phyloP scores from a whole-genome alignment of 2,113 vertebrate species.

The Oryzias curvinotus region DNA sequence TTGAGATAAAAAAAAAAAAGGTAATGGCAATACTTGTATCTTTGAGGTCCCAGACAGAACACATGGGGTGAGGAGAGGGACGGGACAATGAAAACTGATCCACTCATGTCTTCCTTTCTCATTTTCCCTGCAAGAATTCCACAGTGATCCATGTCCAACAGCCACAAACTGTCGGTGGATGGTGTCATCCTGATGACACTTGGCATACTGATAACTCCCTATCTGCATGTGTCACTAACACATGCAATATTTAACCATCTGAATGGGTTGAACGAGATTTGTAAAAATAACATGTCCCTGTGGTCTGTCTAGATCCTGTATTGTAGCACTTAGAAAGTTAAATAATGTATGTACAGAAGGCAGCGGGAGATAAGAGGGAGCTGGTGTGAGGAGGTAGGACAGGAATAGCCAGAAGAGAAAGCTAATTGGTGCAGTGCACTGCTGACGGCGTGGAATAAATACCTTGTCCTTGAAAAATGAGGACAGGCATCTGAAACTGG shows the following conservation, averaged over 20 bases:
- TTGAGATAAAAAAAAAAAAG: not conserved
- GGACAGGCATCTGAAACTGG: constrained; percentile 47
- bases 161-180: constrained; percentile 47
- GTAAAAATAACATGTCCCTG: constrained; percentile 66
- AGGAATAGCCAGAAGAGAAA: constrained; percentile 29
- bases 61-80: constrained; percentile 4
- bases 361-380: constrained; percentile 30
- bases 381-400: constrained; percentile 16
- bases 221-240: constrained; percentile 44
- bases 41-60: constrained; percentile 25
- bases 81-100: constrained; percentile 43
- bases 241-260: constrained; percentile 65
- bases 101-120: constrained; percentile 14
- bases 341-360: constrained; percentile 65
- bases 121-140: constrained; percentile 33
- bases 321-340: constrained; percentile 57
- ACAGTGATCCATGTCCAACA: constrained; percentile 41
- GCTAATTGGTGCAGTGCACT: constrained; percentile 27
- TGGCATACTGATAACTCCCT: constrained; percentile 65
- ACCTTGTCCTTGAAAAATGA: constrained; percentile 61
- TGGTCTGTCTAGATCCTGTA: constrained; percentile 55
- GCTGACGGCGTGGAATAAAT: constrained; percentile 16
- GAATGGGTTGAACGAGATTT: constrained; percentile 29
- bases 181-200: constrained; percentile 61
- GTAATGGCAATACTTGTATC: constrained; percentile 14